These are phyloP conservation scores for Myotis lucifugus DNA, from an alignment of 2,113 vertebrate species.

Conservation along the genomic window DNA sequence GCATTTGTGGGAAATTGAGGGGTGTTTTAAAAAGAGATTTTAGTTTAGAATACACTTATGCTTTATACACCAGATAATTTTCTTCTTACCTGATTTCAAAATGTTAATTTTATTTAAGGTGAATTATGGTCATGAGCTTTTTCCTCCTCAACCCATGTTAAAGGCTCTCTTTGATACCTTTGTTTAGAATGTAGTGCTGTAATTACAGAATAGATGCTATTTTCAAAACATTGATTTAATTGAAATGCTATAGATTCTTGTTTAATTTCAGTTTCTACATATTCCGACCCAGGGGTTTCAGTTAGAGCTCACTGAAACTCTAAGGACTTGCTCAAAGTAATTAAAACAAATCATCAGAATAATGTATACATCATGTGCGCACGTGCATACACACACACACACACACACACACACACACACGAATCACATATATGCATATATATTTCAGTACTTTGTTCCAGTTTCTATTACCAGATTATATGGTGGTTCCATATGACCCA, in stretches of 20 bases:
- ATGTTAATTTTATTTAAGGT: conserved; percentile 48
- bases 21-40: background rate
- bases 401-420: too few relatives aligned
- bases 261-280: conserved; percentile 4
- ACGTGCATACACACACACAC: too few relatives aligned
- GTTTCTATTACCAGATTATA: background rate
- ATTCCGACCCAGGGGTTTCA: background rate
- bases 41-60: background rate
- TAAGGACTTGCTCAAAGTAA: background rate
- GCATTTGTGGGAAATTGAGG: conserved; percentile 21
- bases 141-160: background rate
- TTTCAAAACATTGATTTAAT: conserved; percentile 23
- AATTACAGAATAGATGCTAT: conserved; percentile 8
- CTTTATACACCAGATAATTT: background rate
- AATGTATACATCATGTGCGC: background rate
- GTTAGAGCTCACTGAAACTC: background rate
- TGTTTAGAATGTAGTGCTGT: background rate
- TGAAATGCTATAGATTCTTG: background rate
- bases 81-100: conserved; percentile 22
- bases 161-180: background rate
- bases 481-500: background rate
- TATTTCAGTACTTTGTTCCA: background rate
- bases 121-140: background rate
- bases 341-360: background rate
- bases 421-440: background rate